Evolutionary conservation across 1,140 invertebrate genomes (phyloP).

Genomic region (Zeugodacus cucurbitae): DNA sequence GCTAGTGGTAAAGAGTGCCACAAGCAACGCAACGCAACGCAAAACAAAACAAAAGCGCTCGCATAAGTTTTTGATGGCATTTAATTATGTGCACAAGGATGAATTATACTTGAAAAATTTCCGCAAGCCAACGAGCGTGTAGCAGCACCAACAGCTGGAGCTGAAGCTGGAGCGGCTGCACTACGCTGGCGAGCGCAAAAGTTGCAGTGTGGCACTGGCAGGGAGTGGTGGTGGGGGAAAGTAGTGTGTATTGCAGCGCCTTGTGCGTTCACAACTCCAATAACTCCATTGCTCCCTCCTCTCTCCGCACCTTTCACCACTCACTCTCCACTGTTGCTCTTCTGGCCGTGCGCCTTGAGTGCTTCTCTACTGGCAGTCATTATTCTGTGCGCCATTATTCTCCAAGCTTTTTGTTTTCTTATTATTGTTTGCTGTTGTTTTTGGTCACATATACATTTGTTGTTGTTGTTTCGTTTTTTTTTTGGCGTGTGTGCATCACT

Average conservation of each 20-base stretch:
- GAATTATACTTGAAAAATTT: slow-evolving; percentile 20
- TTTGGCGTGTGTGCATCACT: not conserved
- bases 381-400: not conserved
- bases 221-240: not conserved
- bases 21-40: not conserved
- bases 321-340: too few relatives aligned
- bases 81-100: slow-evolving; percentile 35
- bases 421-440: not conserved
- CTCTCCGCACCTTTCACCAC: too few relatives aligned
- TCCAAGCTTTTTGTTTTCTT: not conserved
- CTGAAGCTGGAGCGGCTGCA: not conserved
- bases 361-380: not conserved
- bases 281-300: too few relatives aligned
- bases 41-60: not conserved
- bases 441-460: not conserved
- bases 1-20: not conserved
- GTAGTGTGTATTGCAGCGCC: not conserved
- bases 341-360: too few relatives aligned
- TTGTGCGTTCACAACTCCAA: not conserved
- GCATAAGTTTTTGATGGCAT: slow-evolving; percentile 36
- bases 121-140: not conserved
- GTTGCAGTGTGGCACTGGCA: not conserved
- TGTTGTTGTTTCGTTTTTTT: not conserved
- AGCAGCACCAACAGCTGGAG: not conserved
- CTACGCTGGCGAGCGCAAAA: not conserved